phyloP scores from a whole-genome alignment of 2,113 vertebrate species.

The Cololabis saira region DNA sequence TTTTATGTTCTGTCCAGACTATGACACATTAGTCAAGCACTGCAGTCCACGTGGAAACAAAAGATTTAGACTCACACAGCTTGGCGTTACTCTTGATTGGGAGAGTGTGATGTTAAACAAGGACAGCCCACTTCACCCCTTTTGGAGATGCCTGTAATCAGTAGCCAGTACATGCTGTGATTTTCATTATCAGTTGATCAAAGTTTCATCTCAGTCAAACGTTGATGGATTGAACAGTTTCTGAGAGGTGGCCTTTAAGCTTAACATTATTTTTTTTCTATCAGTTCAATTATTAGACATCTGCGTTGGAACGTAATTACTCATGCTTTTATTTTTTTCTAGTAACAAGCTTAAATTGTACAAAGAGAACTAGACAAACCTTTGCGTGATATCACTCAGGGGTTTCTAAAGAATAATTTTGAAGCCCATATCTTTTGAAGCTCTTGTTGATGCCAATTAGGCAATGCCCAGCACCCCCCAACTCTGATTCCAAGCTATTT shows the following conservation, averaged over 20 bases:
- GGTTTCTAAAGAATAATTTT: too few species aligned
- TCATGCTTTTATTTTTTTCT: too few species aligned
- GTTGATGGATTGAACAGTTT: constrained; percentile 13
- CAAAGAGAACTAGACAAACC: too few species aligned
- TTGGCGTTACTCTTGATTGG: constrained; percentile 43
- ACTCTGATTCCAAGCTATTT: too few species aligned
- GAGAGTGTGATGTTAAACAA: constrained; percentile 36
- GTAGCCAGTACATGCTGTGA: constrained; percentile 41
- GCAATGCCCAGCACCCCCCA: too few species aligned
- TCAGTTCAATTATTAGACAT: constrained; percentile 19
- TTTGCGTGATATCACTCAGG: too few species aligned
- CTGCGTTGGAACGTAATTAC: too few species aligned
- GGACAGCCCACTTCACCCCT: constrained; percentile 27
- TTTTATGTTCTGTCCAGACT: constrained; percentile 46
- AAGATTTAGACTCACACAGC: constrained; percentile 56
- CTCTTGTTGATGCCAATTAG: too few species aligned
- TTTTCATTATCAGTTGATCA: constrained; percentile 63
- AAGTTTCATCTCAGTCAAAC: constrained; percentile 31
- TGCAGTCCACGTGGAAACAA: constrained; percentile 25
- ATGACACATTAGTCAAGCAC: constrained; percentile 30
- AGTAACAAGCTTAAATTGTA: too few species aligned
- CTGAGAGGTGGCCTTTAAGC: constrained; percentile 9
- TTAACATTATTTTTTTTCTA: constrained; percentile 18
- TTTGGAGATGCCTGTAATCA: constrained; percentile 67
- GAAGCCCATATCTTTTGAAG: too few species aligned